These are phyloP conservation scores for Nannoperca australis DNA, from an alignment of 2,797 vertebrate genomes.

Conservation along the genomic window DNA sequence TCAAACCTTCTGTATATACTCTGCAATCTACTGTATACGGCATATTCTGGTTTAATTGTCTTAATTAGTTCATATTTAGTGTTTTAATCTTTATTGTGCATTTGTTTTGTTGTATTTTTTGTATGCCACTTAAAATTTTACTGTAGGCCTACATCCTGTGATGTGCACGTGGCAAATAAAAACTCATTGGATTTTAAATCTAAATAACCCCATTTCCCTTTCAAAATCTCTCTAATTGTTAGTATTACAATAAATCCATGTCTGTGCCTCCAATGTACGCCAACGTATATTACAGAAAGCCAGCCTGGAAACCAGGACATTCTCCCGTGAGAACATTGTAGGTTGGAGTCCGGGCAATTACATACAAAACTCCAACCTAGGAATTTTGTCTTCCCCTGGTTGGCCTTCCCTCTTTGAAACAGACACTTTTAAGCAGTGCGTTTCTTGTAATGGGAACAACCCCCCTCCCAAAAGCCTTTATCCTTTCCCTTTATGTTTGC, in stretches of 20 bases:
- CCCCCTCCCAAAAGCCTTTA: constrained; percentile 7
- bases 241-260: not conserved
- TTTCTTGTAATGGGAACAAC: constrained; percentile 31
- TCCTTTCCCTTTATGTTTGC: constrained; percentile 41
- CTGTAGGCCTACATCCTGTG: not conserved
- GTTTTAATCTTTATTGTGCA: not conserved
- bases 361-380: not conserved
- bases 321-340: constrained; percentile 2
- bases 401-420: constrained; percentile 1
- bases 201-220: not conserved
- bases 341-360: not conserved
- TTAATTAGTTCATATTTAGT: not conserved
- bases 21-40: not conserved
- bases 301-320: not conserved
- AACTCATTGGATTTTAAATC: not conserved
- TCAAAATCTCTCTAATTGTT: not conserved
- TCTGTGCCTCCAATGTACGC: not conserved
- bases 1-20: not conserved
- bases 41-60: not conserved
- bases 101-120: not conserved
- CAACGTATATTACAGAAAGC: not conserved
- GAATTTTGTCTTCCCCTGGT: not conserved
- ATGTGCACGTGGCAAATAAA: not conserved
- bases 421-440: constrained; percentile 18
- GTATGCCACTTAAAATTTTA: not conserved